Evolutionary conservation across 1,140 invertebrate genomes (phyloP).

Genomic region (Ctenoplectra terminalis): DNA sequence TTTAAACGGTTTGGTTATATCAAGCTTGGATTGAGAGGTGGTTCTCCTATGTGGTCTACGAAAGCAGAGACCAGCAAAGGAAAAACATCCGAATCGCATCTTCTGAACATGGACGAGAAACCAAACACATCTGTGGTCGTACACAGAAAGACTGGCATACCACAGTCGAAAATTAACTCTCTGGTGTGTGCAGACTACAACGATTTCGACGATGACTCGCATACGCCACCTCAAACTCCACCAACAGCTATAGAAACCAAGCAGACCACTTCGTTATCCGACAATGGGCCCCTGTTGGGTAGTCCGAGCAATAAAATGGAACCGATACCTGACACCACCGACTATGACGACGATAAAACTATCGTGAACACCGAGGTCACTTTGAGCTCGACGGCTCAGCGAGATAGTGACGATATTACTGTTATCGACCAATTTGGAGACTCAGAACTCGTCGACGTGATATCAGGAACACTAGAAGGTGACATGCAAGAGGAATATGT

Average conservation of each 20-base stretch:
- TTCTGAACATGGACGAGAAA: slow-evolving; percentile 72
- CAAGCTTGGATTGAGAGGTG: slow-evolving; percentile 87
- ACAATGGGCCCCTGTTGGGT: slow-evolving; percentile 67
- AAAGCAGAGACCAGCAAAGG: slow-evolving; percentile 79
- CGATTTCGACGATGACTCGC: slow-evolving; percentile 86
- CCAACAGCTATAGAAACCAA: slow-evolving; percentile 77
- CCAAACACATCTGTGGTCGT: slow-evolving; percentile 82
- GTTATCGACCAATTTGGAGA: slow-evolving; percentile 85
- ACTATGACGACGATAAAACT: slow-evolving; percentile 85
- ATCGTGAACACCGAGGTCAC: slow-evolving; percentile 85
- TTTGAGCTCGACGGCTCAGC: slow-evolving; percentile 84
- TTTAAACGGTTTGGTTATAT: slow-evolving; percentile 84
- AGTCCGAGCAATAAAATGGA: slow-evolving; percentile 78
- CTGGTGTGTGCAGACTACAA: slow-evolving; percentile 86
- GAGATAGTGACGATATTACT: slow-evolving; percentile 84
- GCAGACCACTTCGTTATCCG: slow-evolving; percentile 66
- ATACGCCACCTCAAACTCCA: slow-evolving; percentile 84
- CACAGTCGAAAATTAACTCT: slow-evolving; percentile 83
- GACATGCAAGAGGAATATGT: slow-evolving; percentile 86
- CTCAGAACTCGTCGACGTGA: slow-evolving; percentile 83
- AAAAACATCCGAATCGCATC: slow-evolving; percentile 79
- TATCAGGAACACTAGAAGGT: slow-evolving; percentile 84
- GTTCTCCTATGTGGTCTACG: slow-evolving; percentile 88
- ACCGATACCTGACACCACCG: slow-evolving; percentile 82
- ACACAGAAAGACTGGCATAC: slow-evolving; percentile 81